Base-by-base conservation (phyloP, 2,888 invertebrate species). In the Deilephila porcellus region DNA sequence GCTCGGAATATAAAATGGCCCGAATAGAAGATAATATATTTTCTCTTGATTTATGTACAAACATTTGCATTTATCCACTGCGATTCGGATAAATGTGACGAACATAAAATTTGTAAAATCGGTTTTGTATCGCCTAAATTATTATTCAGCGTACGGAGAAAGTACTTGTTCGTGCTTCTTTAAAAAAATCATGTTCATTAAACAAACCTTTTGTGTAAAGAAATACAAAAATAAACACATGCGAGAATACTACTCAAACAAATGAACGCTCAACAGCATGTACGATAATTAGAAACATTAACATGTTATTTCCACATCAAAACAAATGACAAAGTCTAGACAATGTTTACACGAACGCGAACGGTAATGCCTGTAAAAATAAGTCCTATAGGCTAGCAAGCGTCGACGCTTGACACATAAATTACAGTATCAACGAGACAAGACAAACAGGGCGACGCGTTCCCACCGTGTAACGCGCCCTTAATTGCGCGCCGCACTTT, bases 401-500 rank as follows among this genome's bases (percentile, higher is more conserved):
- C 76, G 73, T 79, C 75, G 76, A 77, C 73, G 79, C 77, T 29
- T 60, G 81, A 81, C 81, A 85, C 80, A 81, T 84, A 84, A 85
- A 86, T 85, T 82, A 83, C 81, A 73, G 77, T 81, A 82, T 80
- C 81, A 80, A 78, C 77, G 77, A 75, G 76, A 80, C 79, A 77
- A 78, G 77, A 81, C 77, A 82, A 83, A 85, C 85, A 85, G 73
- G 72, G 81, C 74, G 82, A 82, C 81, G 80, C 76, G 77, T 79
- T 73, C 72, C 75, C 74, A 34, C 60, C 74, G 75, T 76, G 75
- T 79, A 78, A 79, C 75, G 76, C 74, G 73, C 72, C 63, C 74
- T 81, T 87, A 87, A 87, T 87, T 86, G 82, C 81, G 74, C 77
- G 73, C 79, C 77, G 78, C 81, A 79, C 82, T 83, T 84, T 84